Conservation (phyloP, 2,888 invertebrate species). For the Onthophagus sagittarius region DNA sequence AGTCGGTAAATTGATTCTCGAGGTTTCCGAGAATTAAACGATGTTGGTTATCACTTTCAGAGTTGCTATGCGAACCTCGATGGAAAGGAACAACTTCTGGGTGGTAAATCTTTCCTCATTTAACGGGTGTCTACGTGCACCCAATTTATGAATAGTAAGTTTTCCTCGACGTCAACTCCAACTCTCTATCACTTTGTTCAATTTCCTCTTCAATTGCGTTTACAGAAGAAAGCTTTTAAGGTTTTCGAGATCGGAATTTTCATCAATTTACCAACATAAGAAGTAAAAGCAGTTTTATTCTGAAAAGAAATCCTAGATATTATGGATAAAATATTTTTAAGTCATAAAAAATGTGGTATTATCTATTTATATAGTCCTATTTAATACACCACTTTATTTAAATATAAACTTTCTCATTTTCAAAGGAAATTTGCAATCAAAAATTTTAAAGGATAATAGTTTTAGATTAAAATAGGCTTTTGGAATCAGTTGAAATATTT, state of each 20-base stretch:
- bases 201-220: background rate
- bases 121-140: background rate
- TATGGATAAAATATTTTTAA: no score
- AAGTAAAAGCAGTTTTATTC: background rate
- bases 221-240: background rate
- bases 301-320: no score
- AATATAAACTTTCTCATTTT: no score
- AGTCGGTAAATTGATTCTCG: background rate
- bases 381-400: no score
- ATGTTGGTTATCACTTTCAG: background rate
- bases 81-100: background rate
- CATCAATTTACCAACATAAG: background rate
- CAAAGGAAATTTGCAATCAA: no score
- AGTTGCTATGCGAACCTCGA: background rate
- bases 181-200: background rate
- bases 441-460: no score
- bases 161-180: background rate
- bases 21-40: background rate
- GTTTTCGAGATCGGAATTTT: background rate
- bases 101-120: background rate
- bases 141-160: background rate
- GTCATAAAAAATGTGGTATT: no score
- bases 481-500: no score
- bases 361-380: no score
- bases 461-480: no score